These are phyloP conservation scores for Fistularia commersonii DNA, from an alignment of 2,797 vertebrate species.

Conservation along the genomic window DNA sequence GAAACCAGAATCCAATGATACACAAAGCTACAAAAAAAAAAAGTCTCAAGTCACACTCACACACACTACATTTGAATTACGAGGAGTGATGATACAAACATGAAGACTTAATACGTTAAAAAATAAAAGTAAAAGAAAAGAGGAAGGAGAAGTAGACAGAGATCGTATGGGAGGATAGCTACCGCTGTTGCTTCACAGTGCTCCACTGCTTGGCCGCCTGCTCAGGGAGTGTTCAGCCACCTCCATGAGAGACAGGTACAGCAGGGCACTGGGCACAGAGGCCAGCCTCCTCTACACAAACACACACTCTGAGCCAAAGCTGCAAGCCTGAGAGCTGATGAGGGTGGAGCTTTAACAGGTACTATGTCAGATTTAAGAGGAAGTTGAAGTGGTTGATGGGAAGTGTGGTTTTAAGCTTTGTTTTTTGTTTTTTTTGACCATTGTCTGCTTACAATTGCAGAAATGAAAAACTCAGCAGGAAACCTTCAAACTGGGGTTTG, in stretches of 20 bases:
- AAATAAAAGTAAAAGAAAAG: constrained; percentile 11
- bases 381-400: constrained; percentile 32
- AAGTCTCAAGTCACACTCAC: constrained; percentile 21
- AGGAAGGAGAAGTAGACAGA: constrained; percentile 51
- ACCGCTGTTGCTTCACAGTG: constrained; percentile 64
- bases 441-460: constrained; percentile 50
- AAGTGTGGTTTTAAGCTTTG: constrained; percentile 32
- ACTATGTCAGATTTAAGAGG: constrained; percentile 11
- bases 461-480: constrained; percentile 32
- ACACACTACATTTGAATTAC: constrained; percentile 4
- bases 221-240: constrained; percentile 67
- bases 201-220: constrained; percentile 60
- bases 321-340: constrained; percentile 35
- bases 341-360: constrained; percentile 63
- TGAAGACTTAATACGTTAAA: constrained; percentile 2
- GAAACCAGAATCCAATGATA: not conserved
- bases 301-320: constrained; percentile 40
- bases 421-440: not conserved
- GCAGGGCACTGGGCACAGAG: constrained; percentile 65
- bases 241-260: constrained; percentile 77
- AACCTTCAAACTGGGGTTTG: constrained; percentile 2
- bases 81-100: constrained; percentile 30
- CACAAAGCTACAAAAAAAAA: constrained; percentile 2
- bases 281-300: constrained; percentile 56
- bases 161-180: constrained; percentile 57